phyloP scores from a whole-genome alignment of 92 coral and sea anemone genomes.

The Zoanthus gigantus region DNA sequence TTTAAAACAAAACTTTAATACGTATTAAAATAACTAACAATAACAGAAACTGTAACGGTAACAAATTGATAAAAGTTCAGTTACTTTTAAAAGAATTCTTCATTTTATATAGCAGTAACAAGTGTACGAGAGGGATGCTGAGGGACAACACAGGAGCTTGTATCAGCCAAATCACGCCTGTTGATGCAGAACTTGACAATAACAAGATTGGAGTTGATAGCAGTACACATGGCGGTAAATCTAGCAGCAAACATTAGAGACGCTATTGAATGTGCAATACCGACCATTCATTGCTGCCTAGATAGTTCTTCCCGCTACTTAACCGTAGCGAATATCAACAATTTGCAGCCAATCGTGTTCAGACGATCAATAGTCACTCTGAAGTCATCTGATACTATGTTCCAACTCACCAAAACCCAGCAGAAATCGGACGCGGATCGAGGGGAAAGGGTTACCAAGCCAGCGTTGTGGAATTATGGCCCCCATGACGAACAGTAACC shows the following conservation, averaged over 20 bases:
- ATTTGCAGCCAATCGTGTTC: not conserved
- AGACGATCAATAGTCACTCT: no score
- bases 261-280: not conserved
- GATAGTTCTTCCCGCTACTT: conserved; percentile 31
- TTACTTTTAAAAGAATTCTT: no score
- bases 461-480: conserved; percentile 3
- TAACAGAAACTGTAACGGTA: no score
- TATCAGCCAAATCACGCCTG: not conserved
- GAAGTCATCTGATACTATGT: conserved; percentile 14
- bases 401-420: conserved; percentile 36
- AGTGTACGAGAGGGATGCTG: no score
- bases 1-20: no score
- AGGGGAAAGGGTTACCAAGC: conserved; percentile 26
- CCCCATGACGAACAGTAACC: not conserved
- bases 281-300: conserved; percentile 40
- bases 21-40: no score
- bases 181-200: not conserved
- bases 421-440: conserved; percentile 22
- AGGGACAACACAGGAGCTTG: not conserved
- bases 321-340: conserved; percentile 20
- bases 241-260: conserved; percentile 20
- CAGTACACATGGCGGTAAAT: conserved; percentile 42
- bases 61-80: no score
- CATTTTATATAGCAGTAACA: no score
- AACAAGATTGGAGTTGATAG: not conserved